Conservation (phyloP, 2,888 invertebrate genomes). For the Zaprionus bogoriensis region DNA sequence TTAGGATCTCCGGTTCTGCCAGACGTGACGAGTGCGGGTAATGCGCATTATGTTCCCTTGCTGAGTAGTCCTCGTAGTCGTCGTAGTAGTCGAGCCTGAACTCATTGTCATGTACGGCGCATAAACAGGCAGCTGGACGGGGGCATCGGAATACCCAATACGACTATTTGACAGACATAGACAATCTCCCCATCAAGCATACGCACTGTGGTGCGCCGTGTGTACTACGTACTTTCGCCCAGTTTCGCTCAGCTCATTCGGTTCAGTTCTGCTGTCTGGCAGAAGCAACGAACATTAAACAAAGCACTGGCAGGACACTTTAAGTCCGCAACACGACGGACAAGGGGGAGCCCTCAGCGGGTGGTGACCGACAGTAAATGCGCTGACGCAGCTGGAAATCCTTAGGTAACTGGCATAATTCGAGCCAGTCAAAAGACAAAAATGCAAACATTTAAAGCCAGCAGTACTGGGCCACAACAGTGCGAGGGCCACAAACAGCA, state of each 20-base stretch:
- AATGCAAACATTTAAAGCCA: slow-evolving; percentile 5
- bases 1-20: not conserved
- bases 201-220: slow-evolving; percentile 43
- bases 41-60: slow-evolving; percentile 40
- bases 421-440: slow-evolving; percentile 11
- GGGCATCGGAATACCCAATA: slow-evolving; percentile 48
- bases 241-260: too few species aligned
- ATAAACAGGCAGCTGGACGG: slow-evolving; percentile 48
- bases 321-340: slow-evolving; percentile 51
- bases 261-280: too few species aligned
- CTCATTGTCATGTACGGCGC: slow-evolving; percentile 75
- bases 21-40: slow-evolving; percentile 68
- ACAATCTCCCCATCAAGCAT: slow-evolving; percentile 42
- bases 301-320: slow-evolving; percentile 40
- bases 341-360: slow-evolving; percentile 42
- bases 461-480: slow-evolving; percentile 22
- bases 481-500: not conserved
- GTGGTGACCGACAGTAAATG: slow-evolving; percentile 19
- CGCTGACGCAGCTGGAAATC: slow-evolving; percentile 41
- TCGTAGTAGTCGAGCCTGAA: slow-evolving; percentile 19
- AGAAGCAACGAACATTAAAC: slow-evolving; percentile 50
- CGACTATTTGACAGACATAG: slow-evolving; percentile 33
- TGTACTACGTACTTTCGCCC: too few species aligned
- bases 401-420: slow-evolving; percentile 27
- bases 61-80: too few species aligned